Conservation (phyloP, 2,113 vertebrate genomes). For the Electrona antarctica region DNA sequence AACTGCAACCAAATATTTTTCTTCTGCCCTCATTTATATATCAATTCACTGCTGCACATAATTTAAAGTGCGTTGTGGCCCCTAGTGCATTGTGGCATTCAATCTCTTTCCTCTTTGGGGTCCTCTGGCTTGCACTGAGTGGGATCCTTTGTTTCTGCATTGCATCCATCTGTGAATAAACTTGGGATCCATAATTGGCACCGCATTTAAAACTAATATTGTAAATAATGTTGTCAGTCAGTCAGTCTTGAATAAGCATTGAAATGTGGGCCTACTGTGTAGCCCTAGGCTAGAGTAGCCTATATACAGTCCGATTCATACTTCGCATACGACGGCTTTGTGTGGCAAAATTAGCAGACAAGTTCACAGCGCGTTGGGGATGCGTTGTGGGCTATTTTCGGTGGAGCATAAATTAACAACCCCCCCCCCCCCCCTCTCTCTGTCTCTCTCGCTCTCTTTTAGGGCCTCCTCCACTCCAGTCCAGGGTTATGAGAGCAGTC, state of each 20-base stretch:
- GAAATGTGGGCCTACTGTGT: neutral
- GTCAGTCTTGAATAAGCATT: slow-evolving; percentile 18
- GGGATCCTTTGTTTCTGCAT: slow-evolving; percentile 32
- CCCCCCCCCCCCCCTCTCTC: neutral
- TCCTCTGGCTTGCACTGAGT: slow-evolving; percentile 22
- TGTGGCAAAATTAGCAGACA: neutral
- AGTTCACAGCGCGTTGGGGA: neutral
- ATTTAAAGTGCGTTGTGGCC: neutral
- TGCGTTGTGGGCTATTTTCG: no score
- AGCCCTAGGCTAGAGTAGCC: no score
- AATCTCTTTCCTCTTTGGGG: slow-evolving; percentile 10
- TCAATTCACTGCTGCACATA: neutral
- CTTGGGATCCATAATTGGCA: slow-evolving; percentile 35
- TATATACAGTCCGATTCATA: neutral
- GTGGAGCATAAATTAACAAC: neutral
- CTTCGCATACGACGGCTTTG: no score
- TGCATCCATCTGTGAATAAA: slow-evolving; percentile 47
- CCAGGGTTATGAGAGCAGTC: no score
- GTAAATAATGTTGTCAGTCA: neutral
- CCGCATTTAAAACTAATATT: neutral
- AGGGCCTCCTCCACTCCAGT: no score
- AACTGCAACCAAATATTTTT: no score
- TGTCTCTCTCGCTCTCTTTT: neutral
- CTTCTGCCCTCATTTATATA: no score
- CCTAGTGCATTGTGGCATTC: neutral